Evolutionary conservation across 2,113 vertebrate species (phyloP).

Genomic region (Phycodurus eques): DNA sequence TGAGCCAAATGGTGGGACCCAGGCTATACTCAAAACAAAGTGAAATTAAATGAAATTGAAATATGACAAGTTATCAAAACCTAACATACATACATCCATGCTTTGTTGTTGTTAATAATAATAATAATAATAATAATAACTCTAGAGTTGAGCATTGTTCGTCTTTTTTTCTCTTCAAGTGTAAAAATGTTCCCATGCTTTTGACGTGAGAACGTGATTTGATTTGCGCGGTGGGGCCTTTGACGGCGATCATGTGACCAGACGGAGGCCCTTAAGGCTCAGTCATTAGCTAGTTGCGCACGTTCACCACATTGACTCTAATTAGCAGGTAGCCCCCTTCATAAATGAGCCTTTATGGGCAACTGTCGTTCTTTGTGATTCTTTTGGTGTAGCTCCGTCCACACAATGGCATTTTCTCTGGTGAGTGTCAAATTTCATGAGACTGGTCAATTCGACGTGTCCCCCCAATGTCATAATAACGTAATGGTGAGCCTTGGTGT

Average conservation of each 20-base stretch:
- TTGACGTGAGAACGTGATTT: not conserved
- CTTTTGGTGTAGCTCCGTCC: constrained; percentile 32
- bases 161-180: not conserved
- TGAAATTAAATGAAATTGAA: too few species aligned
- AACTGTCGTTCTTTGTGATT: constrained; percentile 31
- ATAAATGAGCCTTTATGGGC: constrained; percentile 46
- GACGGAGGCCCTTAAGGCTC: not conserved
- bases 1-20: too few species aligned
- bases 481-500: not conserved
- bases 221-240: not conserved
- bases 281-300: constrained; percentile 37
- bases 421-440: constrained; percentile 57
- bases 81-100: too few species aligned
- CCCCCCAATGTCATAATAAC: not conserved
- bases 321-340: constrained; percentile 41
- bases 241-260: constrained; percentile 53
- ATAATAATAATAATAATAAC: too few species aligned
- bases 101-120: too few species aligned
- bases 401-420: constrained; percentile 77
- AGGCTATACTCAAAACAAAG: too few species aligned
- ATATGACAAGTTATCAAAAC: too few species aligned
- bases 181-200: not conserved
- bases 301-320: constrained; percentile 58
- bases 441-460: not conserved
- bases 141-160: not conserved